Evolutionary conservation across 2,888 invertebrate species (phyloP).

Genomic region (Petrolisthes cinctipes): DNA sequence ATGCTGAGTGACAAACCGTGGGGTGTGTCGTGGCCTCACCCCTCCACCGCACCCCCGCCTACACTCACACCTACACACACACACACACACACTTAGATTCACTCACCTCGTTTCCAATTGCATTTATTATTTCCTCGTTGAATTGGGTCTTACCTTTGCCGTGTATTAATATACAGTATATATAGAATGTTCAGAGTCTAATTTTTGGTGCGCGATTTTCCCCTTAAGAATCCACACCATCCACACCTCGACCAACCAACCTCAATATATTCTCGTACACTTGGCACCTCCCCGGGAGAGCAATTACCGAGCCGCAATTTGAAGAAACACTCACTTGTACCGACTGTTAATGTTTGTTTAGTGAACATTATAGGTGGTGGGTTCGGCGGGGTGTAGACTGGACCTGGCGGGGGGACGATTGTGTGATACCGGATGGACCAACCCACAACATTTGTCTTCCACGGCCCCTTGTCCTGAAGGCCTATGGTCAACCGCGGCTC

Average conservation of each 20-base stretch:
- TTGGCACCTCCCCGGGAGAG: neutral
- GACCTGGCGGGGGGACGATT: constrained; percentile 14
- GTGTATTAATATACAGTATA: too few species aligned
- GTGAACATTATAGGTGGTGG: constrained; percentile 36
- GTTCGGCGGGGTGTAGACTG: neutral
- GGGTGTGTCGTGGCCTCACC: constrained; percentile 23
- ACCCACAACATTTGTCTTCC: constrained; percentile 28
- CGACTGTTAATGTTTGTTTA: constrained; percentile 40
- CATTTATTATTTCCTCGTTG: too few species aligned
- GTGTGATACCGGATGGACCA: constrained; percentile 32
- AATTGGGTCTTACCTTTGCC: too few species aligned
- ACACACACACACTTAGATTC: neutral
- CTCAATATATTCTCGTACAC: constrained; percentile 2
- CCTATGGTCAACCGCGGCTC: neutral
- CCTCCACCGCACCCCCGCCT: constrained; percentile 21
- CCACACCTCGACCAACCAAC: too few species aligned
- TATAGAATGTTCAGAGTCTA: too few species aligned
- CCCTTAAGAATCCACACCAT: too few species aligned
- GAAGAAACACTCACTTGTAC: constrained; percentile 22
- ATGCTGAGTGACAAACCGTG: constrained; percentile 51
- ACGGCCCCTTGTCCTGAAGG: neutral
- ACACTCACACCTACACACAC: constrained; percentile 1
- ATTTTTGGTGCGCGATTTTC: too few species aligned
- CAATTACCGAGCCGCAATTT: constrained; percentile 26
- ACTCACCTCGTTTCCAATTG: neutral